Conservation (phyloP, 64 coral and sea anemone genomes). For the Actinia tenebrosa region DNA sequence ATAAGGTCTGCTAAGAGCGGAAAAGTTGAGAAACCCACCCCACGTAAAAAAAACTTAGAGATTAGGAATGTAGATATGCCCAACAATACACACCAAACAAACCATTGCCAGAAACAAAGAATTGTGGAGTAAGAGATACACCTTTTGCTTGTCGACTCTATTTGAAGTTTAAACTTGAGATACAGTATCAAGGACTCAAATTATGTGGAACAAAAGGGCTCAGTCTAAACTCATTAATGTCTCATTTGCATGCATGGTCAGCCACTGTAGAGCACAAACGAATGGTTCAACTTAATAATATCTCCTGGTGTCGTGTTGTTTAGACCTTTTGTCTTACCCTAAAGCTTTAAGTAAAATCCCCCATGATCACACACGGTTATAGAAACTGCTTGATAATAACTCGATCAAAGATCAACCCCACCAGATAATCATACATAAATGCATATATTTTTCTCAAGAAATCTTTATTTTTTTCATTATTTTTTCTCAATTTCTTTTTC, state of each 20-base stretch:
- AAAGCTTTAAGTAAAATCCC: slow-evolving; percentile 18
- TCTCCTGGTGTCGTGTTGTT: slow-evolving; percentile 23
- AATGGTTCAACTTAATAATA: slow-evolving; percentile 15
- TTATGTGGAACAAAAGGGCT: slow-evolving; percentile 31
- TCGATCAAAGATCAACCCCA: slow-evolving; percentile 12
- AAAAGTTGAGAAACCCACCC: slow-evolving; percentile 16
- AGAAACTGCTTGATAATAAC: slow-evolving; percentile 5
- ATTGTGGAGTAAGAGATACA: background rate
- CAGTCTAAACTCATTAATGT: slow-evolving; percentile 19
- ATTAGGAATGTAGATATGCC: slow-evolving; percentile 1
- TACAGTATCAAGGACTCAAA: slow-evolving; percentile 28
- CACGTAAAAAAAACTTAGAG: background rate
- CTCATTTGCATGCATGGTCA: slow-evolving; percentile 35
- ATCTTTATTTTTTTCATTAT: slow-evolving; percentile 16
- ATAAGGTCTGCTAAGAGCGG: slow-evolving; percentile 33
- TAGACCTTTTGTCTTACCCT: slow-evolving; percentile 2
- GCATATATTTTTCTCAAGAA: slow-evolving; percentile 14
- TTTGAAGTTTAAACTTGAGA: slow-evolving; percentile 28
- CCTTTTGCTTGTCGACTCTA: slow-evolving; percentile 26
- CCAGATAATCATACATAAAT: background rate
- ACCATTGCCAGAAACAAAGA: slow-evolving; percentile 13
- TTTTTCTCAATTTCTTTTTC: slow-evolving; percentile 36
- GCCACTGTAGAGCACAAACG: slow-evolving; percentile 16
- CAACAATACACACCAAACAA: slow-evolving; percentile 17
- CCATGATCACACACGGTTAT: slow-evolving; percentile 27